A percentile compares a stretch with the other conserved stretches of the same genome.
Evolutionary conservation across 1,140 invertebrate genomes (phyloP).

Genomic region (Meteorus sp.): DNA sequence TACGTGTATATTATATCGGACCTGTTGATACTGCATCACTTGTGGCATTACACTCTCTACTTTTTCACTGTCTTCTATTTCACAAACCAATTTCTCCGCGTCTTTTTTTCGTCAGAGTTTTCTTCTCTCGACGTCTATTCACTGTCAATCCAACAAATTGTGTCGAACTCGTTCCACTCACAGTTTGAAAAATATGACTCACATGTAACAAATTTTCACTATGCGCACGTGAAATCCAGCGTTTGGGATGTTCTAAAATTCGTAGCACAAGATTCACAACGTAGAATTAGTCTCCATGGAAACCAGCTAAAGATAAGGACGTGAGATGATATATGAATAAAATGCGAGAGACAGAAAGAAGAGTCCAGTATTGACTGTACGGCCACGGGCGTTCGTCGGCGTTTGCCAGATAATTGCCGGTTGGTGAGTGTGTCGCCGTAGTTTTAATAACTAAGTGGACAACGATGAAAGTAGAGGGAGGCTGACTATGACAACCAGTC

Average conservation of each 20-base stretch:
- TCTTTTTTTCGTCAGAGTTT: too few species aligned
- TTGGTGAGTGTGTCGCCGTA: conserved; percentile 52
- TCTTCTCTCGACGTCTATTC: too few species aligned
- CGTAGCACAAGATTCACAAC: neutral
- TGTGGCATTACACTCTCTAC: conserved; percentile 37
- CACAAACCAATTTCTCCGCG: neutral
- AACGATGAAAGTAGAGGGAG: conserved; percentile 43
- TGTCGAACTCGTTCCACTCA: too few species aligned
- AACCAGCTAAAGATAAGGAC: neutral
- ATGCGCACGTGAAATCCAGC: too few species aligned
- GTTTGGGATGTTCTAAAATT: too few species aligned
- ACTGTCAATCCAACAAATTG: too few species aligned
- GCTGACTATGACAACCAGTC: conserved; percentile 28
- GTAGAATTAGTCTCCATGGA: neutral
- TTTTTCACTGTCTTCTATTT: conserved; percentile 7
- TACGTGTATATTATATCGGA: conserved; percentile 30
- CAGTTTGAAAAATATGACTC: too few species aligned
- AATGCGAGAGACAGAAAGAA: neutral
- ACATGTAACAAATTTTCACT: too few species aligned
- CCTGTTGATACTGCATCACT: conserved; percentile 50
- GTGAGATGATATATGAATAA: neutral
- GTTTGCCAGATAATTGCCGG: conserved; percentile 55
- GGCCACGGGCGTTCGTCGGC: conserved; percentile 47
- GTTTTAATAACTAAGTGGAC: conserved; percentile 57
- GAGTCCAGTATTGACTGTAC: conserved; percentile 26